Evolutionary conservation across 2,888 invertebrate genomes (phyloP).

Genomic region (Tenthredo livida): DNA sequence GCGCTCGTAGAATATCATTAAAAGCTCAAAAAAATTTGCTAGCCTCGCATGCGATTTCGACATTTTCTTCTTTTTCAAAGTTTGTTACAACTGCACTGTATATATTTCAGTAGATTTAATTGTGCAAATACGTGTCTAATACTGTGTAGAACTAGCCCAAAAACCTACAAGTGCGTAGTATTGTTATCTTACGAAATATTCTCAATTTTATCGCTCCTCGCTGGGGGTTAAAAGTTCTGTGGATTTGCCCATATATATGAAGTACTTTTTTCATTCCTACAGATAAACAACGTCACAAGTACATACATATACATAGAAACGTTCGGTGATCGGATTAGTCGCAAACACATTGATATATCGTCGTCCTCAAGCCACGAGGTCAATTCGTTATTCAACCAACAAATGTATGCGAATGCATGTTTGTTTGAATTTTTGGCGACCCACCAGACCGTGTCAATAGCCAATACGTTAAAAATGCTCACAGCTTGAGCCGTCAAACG

Average conservation of each 20-base stretch:
- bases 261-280: not conserved
- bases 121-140: no score
- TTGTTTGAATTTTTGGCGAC: constrained; percentile 17
- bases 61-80: no score
- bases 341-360: not conserved
- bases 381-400: not conserved
- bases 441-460: constrained; percentile 13
- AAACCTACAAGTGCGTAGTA: no score
- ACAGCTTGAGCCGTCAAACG: constrained; percentile 32
- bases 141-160: no score
- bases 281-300: not conserved
- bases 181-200: no score
- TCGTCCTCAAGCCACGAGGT: not conserved
- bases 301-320: not conserved
- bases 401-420: constrained; percentile 1
- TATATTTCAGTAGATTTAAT: no score
- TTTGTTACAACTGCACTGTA: no score
- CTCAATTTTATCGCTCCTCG: no score
- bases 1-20: no score
- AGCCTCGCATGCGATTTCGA: no score
- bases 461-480: constrained; percentile 13
- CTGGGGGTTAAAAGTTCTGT: no score
- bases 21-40: no score
- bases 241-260: not conserved
- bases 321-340: not conserved